phyloP scores from a whole-genome alignment of 2,888 invertebrate genomes.

The Caradrina kadenii region DNA sequence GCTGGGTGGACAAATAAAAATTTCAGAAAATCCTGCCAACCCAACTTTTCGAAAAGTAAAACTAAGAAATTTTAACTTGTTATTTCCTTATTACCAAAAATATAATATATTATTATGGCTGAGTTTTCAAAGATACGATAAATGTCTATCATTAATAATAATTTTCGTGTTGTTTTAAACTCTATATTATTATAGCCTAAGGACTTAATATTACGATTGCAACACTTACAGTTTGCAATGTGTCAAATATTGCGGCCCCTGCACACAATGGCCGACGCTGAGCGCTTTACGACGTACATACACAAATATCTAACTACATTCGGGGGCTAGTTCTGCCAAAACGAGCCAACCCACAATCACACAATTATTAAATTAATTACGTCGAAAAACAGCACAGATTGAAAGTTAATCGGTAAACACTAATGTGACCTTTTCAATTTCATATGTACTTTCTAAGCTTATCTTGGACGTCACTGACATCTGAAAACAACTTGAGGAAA shows the following conservation, averaged over 20 bases:
- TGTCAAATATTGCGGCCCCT: constrained; percentile 71
- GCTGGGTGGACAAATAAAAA: constrained; percentile 74
- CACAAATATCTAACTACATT: constrained; percentile 25
- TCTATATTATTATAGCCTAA: constrained; percentile 82
- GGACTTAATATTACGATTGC: constrained; percentile 86
- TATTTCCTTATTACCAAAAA: constrained; percentile 88
- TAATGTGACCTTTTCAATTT: no score
- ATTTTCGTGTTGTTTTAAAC: constrained; percentile 79
- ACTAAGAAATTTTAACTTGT: constrained; percentile 80
- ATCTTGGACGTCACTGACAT: no score
- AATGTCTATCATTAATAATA: constrained; percentile 84
- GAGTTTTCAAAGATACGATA: constrained; percentile 87
- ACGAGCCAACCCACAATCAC: background rate
- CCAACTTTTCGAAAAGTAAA: constrained; percentile 75
- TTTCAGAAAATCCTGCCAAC: constrained; percentile 71
- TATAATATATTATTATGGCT: constrained; percentile 90
- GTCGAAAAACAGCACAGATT: no score
- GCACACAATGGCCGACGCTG: constrained; percentile 47
- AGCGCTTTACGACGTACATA: constrained; percentile 15
- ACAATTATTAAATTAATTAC: background rate
- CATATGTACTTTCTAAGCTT: no score
- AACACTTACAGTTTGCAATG: constrained; percentile 87
- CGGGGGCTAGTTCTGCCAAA: background rate
- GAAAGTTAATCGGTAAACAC: no score
- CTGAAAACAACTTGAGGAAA: no score